These are phyloP conservation scores for Apodemia hepburni DNA, from an alignment of 2,888 invertebrate species.

Conservation along the genomic window DNA sequence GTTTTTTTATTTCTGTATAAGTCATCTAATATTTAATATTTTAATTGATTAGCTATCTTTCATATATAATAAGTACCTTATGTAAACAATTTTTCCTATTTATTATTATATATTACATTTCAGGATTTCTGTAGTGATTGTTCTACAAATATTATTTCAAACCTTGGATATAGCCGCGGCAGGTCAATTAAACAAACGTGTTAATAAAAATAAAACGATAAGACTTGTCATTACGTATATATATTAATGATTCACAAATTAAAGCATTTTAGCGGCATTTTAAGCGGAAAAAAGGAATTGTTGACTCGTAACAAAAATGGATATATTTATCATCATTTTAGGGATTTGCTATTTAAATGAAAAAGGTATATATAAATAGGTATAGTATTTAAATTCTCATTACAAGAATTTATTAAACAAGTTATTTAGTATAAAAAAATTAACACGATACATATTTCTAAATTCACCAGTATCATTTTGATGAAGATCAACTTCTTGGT, in stretches of 20 bases:
- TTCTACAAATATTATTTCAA: slow-evolving; percentile 5
- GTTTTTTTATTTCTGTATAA: too few relatives aligned
- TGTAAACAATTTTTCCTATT: background rate
- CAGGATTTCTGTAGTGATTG: slow-evolving; percentile 7
- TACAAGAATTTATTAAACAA: background rate
- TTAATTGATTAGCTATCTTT: too few relatives aligned
- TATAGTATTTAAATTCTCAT: slow-evolving; percentile 5
- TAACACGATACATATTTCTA: background rate
- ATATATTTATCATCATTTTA: background rate
- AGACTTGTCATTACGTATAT: slow-evolving; percentile 2
- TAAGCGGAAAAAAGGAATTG: background rate
- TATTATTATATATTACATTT: slow-evolving; percentile 5
- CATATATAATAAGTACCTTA: background rate
- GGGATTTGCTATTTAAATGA: background rate
- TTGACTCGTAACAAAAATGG: background rate
- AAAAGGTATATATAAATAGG: slow-evolving; percentile 7
- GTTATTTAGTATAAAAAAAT: background rate
- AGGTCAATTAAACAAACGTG: background rate
- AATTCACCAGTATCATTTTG: background rate
- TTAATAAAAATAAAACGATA: slow-evolving; percentile 1
- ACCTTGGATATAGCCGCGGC: slow-evolving; percentile 2
- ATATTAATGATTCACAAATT: background rate
- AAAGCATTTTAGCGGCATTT: background rate
- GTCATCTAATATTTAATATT: too few relatives aligned
- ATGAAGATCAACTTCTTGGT: background rate